Evolutionary conservation across 2,113 vertebrate species (phyloP).

Genomic region (Centropus unirufus): DNA sequence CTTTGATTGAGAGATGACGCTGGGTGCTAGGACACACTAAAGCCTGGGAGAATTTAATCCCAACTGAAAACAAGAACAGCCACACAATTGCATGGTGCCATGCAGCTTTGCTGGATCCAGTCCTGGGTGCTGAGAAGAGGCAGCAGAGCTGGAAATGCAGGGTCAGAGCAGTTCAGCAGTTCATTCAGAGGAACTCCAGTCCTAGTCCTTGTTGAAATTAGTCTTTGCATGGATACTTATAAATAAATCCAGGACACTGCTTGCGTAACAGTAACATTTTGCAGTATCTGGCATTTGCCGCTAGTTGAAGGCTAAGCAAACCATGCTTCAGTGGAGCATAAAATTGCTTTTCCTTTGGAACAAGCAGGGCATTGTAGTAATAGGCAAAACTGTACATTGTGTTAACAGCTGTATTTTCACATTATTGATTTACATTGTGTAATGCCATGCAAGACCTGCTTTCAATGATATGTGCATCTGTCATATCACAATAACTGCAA

Average conservation of each 20-base stretch:
- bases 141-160: not conserved
- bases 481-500: constrained; percentile 35
- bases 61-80: not conserved
- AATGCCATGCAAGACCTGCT: constrained; percentile 51
- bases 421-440: constrained; percentile 56
- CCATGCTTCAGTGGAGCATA: constrained; percentile 69
- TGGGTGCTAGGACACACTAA: not conserved
- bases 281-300: constrained; percentile 63
- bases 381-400: constrained; percentile 67
- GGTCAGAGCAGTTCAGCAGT: constrained; percentile 51
- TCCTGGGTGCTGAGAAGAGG: not conserved
- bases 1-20: not conserved
- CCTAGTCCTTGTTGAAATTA: constrained; percentile 24
- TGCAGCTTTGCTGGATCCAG: not conserved
- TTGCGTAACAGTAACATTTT: constrained; percentile 56
- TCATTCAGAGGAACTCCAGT: not conserved
- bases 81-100: accelerated
- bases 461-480: constrained; percentile 39
- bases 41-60: not conserved
- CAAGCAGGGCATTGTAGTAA: constrained; percentile 58
- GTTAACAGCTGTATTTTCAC: constrained; percentile 65
- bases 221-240: constrained; percentile 35
- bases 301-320: constrained; percentile 64
- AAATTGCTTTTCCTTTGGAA: constrained; percentile 68
- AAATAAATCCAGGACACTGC: constrained; percentile 49